Conservation (phyloP, 1,140 invertebrate species). For the Alviniconcha marisindica region DNA sequence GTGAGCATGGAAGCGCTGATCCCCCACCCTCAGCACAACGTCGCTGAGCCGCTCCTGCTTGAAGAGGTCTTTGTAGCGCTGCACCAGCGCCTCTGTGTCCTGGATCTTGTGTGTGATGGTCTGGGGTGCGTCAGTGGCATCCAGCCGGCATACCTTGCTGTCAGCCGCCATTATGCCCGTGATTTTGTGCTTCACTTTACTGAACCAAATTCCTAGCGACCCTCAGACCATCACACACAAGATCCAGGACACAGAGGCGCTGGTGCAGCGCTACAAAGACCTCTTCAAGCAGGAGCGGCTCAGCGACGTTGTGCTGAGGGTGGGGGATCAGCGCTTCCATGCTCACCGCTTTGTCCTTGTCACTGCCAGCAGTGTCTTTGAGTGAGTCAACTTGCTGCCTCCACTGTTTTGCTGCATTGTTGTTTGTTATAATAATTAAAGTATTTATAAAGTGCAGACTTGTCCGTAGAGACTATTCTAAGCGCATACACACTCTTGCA, state of each 20-base stretch:
- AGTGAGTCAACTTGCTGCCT: no score
- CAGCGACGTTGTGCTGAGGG: constrained; percentile 62
- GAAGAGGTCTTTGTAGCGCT: constrained; percentile 57
- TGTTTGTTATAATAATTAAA: no score
- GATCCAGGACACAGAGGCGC: constrained; percentile 55
- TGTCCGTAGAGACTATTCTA: no score
- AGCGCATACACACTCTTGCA: no score
- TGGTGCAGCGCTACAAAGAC: constrained; percentile 54
- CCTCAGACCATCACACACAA: neutral
- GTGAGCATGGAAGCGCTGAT: constrained; percentile 58
- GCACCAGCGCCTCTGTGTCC: constrained; percentile 55
- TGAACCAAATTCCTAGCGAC: no score
- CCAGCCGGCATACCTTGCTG: no score
- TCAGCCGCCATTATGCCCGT: no score
- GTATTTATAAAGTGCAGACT: no score
- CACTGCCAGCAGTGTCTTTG: constrained; percentile 70
- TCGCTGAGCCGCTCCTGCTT: constrained; percentile 63
- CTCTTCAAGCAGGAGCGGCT: constrained; percentile 61
- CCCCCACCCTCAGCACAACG: constrained; percentile 59
- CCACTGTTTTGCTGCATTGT: no score
- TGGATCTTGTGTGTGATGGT: constrained; percentile 36
- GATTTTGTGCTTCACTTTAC: no score
- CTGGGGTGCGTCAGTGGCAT: neutral
- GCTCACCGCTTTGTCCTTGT: constrained; percentile 67
- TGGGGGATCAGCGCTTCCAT: constrained; percentile 57